Base-by-base conservation (phyloP, 1,140 invertebrate species). In the Philotrypesis tridentata region DNA sequence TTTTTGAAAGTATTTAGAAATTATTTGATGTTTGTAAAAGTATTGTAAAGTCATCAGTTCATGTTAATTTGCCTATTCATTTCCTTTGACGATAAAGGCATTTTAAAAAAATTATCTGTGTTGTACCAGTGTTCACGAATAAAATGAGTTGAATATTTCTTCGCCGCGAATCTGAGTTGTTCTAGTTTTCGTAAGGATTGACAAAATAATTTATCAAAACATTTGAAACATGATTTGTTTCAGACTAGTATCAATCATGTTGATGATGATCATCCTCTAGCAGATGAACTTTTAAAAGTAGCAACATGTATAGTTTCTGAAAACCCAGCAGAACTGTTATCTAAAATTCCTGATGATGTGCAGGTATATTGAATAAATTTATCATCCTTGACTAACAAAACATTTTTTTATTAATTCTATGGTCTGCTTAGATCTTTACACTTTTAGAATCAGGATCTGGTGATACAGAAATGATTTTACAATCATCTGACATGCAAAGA, bases 291-390 rank as follows among this genome's bases (percentile, higher is more conserved):
- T 29, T 85, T 94, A 5, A 92, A 92, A 85, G 91, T 93, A 27
- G 93, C 93, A 33, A 94, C 92, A 3, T 95, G 94, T 74, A 90
- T 94, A 31, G 84, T 95, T 27, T 88, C 90, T 0, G 90, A 92
- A 84, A 89, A 92, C 48, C 88, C 92, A 3, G 81, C 89, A 27
- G 86, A 91, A 55, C 85, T 94, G 31, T 84, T 94, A n/a, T 68
- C 88, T 21, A 85, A 87, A 43, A 84, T 95, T 78, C 93, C 94
- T 9, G 85, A 89, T 9, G 91, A 94, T 84, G 88, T 94, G 72
- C 92, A 95, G 88, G 93, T 94, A 92, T 68, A 89, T 73, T 31
- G 27, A 77, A 77, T 27, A 25, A n/a, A 75, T 55, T 37, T 55
- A 31, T 65, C 67, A 31, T 33, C 14, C 17, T 71, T 73, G n/a